Evolutionary conservation across 2,113 vertebrate species (phyloP).

Genomic region (Salminus brasiliensis): DNA sequence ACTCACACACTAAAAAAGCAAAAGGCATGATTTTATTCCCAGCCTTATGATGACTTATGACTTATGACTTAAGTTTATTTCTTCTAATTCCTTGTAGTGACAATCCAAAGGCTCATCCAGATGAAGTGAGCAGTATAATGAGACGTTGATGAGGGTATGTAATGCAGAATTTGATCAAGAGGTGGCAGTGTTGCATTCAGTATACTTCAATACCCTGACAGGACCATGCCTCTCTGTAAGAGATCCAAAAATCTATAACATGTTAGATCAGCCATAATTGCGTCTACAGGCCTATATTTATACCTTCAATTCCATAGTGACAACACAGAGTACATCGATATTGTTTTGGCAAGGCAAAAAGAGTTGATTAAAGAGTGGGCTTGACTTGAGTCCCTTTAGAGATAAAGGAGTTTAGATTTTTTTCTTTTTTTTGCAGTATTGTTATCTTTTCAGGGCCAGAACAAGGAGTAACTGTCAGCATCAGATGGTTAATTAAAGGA

Average conservation of each 20-base stretch:
- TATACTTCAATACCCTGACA: conserved; percentile 38
- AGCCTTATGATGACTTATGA: too few relatives aligned
- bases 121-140: background rate
- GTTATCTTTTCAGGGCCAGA: conserved; percentile 13
- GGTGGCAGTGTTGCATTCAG: conserved; percentile 71
- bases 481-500: conserved; percentile 16
- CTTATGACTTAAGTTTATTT: too few relatives aligned
- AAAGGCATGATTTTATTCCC: background rate
- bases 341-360: background rate
- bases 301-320: conserved; percentile 49
- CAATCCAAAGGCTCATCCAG: background rate
- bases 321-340: conserved; percentile 23
- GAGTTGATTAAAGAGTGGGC: background rate
- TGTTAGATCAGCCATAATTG: conserved; percentile 57
- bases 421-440: background rate
- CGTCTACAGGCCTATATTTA: conserved; percentile 71
- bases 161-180: conserved; percentile 55
- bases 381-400: background rate
- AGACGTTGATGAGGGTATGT: background rate
- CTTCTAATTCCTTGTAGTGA: background rate
- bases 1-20: background rate
- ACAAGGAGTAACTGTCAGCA: background rate
- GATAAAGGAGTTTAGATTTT: background rate
- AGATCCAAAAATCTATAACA: conserved; percentile 42
- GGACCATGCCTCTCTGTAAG: background rate